Conservation (phyloP, 2,113 vertebrate species). For the Carettochelys insculpta region DNA sequence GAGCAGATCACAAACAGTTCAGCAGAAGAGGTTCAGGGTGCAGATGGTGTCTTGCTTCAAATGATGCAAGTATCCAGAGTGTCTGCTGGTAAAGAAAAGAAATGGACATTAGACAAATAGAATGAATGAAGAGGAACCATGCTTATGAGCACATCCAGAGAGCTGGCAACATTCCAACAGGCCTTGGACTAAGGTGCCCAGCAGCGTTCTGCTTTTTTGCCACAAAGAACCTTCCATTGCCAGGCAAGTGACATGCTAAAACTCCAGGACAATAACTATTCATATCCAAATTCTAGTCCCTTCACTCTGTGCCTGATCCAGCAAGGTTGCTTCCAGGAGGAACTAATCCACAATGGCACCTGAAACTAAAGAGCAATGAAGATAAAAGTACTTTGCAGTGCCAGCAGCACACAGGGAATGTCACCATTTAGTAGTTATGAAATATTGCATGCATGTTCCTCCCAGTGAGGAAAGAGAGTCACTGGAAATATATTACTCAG, state of each 20-base stretch:
- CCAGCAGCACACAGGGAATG: neutral
- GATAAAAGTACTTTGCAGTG: neutral
- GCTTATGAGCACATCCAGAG: neutral
- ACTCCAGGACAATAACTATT: neutral
- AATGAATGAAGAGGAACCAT: too few relatives aligned
- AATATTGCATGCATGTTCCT: neutral
- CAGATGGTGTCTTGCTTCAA: neutral
- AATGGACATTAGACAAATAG: neutral
- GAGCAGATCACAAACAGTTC: neutral
- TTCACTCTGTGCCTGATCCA: neutral
- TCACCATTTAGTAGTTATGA: neutral
- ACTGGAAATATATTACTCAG: neutral
- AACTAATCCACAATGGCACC: neutral
- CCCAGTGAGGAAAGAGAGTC: neutral
- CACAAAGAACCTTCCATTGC: too few relatives aligned
- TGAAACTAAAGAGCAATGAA: neutral
- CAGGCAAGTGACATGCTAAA: neutral
- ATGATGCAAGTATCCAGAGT: neutral
- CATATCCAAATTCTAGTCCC: neutral
- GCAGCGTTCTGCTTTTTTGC: neutral
- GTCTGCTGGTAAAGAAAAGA: neutral
- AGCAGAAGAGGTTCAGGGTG: neutral
- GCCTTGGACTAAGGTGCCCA: neutral
- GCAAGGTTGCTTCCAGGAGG: neutral
- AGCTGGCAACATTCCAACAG: neutral